Percentiles rank a stretch among this genome's conserved stretches.
Evolutionary conservation across 1,140 invertebrate genomes (phyloP).

Genomic region (Drosophila elegans): DNA sequence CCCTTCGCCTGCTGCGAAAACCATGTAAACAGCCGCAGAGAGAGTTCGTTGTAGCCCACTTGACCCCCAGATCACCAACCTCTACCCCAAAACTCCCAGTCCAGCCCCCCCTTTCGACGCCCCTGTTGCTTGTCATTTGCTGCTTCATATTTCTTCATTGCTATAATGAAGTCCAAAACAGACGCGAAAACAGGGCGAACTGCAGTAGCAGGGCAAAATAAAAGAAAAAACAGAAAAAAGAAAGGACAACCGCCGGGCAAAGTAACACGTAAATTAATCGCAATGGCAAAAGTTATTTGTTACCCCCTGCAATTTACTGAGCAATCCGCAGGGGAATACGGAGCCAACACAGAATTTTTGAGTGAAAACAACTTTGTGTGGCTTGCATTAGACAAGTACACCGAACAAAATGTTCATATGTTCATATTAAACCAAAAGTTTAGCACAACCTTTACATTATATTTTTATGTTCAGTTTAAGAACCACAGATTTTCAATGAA

Average conservation of each 20-base stretch:
- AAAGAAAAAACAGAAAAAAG: not conserved
- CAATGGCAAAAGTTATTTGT: conserved; percentile 39
- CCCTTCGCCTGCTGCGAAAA: not conserved
- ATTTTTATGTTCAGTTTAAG: no score
- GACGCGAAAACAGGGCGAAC: conserved; percentile 2
- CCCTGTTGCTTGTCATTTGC: conserved; percentile 43
- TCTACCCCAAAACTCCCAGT: not conserved
- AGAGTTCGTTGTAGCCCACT: conserved; percentile 14
- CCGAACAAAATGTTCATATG: not conserved
- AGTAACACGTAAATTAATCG: conserved; percentile 43
- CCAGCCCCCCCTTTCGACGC: conserved; percentile 13
- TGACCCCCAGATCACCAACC: not conserved
- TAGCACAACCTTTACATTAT: no score
- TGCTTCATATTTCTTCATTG: conserved; percentile 73
- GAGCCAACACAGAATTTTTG: not conserved
- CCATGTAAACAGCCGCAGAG: conserved; percentile 3
- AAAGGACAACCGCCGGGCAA: conserved; percentile 1
- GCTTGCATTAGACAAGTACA: not conserved
- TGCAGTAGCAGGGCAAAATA: conserved; percentile 2
- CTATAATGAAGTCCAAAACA: conserved; percentile 33
- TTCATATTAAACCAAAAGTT: no score
- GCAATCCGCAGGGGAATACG: conserved; percentile 1
- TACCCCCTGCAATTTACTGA: conserved; percentile 11
- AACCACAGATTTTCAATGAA: no score
- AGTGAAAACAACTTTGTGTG: not conserved